Evolutionary conservation across 1,140 invertebrate genomes (phyloP).

Genomic region (Brachionus angularis): DNA sequence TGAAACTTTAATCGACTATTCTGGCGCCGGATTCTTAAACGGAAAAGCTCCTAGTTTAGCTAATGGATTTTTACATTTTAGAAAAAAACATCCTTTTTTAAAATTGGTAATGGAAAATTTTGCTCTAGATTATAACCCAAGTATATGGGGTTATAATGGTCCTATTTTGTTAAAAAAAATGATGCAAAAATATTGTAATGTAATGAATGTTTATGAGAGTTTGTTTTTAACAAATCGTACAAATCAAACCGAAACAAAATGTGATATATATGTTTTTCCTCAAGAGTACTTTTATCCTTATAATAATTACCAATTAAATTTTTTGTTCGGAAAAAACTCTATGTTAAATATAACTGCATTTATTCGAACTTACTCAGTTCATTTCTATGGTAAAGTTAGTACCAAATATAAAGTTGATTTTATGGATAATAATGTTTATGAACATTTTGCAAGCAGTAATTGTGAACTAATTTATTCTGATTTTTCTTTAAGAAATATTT

Average conservation of each 20-base stretch:
- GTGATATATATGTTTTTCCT: neutral
- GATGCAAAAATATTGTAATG: neutral
- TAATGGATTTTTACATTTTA: neutral
- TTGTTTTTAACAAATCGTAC: neutral
- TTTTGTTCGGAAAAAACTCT: slow-evolving; percentile 2
- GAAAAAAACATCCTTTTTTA: slow-evolving; percentile 10
- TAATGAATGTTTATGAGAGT: neutral
- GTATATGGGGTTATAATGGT: neutral
- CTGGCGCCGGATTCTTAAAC: neutral
- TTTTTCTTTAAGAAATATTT: no score
- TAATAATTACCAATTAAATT: neutral
- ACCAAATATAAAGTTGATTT: neutral
- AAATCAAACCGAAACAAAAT: neutral
- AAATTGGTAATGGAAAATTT: neutral
- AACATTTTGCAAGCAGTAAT: neutral
- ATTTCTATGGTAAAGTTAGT: neutral
- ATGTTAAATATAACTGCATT: neutral
- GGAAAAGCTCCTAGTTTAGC: neutral
- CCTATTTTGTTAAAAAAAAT: neutral
- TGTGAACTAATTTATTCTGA: neutral
- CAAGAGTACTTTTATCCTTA: neutral
- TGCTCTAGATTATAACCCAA: neutral
- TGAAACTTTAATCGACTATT: neutral
- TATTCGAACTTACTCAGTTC: neutral
- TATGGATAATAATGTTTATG: neutral